A percentile compares a stretch with the other conserved stretches of the same genome.
phyloP scores from a whole-genome alignment of 1,140 invertebrate genomes.

The Brachionus koreanus region DNA sequence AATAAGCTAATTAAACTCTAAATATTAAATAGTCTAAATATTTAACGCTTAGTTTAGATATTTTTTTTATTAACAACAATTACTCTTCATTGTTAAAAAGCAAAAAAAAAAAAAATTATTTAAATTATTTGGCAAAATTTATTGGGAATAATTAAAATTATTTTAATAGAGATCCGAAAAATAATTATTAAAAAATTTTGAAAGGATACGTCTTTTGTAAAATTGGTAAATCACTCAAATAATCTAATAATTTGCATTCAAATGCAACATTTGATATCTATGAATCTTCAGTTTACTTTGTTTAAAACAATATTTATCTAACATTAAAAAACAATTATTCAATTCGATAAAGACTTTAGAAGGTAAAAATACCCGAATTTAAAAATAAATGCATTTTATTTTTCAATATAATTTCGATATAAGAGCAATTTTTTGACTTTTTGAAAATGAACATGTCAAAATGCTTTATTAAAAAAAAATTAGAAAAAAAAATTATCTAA shows the following conservation, averaged over 20 bases:
- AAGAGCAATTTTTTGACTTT: too few relatives aligned
- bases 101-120: too few relatives aligned
- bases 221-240: background rate
- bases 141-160: background rate
- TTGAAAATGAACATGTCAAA: too few relatives aligned
- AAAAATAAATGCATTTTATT: too few relatives aligned
- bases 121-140: background rate
- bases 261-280: background rate
- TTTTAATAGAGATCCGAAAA: background rate
- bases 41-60: background rate
- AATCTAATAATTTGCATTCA: background rate
- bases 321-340: background rate
- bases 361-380: too few relatives aligned
- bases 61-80: background rate
- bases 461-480: too few relatives aligned
- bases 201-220: background rate
- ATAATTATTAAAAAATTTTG: too few relatives aligned
- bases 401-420: too few relatives aligned
- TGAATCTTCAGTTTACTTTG: background rate
- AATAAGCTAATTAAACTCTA: background rate
- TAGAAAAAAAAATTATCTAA: too few relatives aligned
- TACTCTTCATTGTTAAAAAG: too few relatives aligned
- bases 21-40: slow-evolving; percentile 1
- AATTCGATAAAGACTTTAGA: background rate
- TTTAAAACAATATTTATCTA: background rate